Base-by-base conservation (phyloP, 2,888 invertebrate species). In the Megastigmus dorsalis region DNA sequence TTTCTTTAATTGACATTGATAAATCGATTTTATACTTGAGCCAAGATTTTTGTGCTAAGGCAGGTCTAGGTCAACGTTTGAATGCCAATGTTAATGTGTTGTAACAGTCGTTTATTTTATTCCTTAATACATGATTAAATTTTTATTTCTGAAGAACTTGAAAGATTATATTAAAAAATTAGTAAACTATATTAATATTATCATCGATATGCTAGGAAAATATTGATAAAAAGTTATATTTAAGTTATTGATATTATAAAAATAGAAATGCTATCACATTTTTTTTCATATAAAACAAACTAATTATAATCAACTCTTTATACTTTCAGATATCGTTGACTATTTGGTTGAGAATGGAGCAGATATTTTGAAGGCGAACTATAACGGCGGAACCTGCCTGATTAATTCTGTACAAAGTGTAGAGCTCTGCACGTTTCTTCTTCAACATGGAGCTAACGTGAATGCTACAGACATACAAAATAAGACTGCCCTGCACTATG, bases 401-500 rank as follows among this genome's bases (percentile, higher is more conserved):
- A 97, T 97, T 82, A 97, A 97, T 89, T 94, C 96, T 1, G 96
- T 97, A 78, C 97, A 97, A 89, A 95, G 95, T 81, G 93, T 92
- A 74, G 91, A 92, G 72, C 90, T 97, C 59, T 97, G 96, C 88
- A 91, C 92, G 74, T 95, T 93, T 88, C 90, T 97, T 78, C 91
- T 97, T 73, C 89, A 91, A 81, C 92, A 93, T 85, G 96, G 96
- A 57, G 97, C 95, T 2, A 91, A 92, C 81, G 94, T 96, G 4
- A 95, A 97, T 90, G 95, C 96, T 43, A 91, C 92, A 71, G 97
- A 97, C 89, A 94, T 95, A 84, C 96, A 97, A 88, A 93, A 93
- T 81, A 97, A 97, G 89, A 95, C 97, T 76, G 97, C 97, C 69
- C 90, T 97, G 82, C 97, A 97, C 90, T 97, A 97, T 90, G 96